These are phyloP conservation scores for Oreortyx pictus DNA, from an alignment of 2,797 vertebrate species.

Conservation along the genomic window DNA sequence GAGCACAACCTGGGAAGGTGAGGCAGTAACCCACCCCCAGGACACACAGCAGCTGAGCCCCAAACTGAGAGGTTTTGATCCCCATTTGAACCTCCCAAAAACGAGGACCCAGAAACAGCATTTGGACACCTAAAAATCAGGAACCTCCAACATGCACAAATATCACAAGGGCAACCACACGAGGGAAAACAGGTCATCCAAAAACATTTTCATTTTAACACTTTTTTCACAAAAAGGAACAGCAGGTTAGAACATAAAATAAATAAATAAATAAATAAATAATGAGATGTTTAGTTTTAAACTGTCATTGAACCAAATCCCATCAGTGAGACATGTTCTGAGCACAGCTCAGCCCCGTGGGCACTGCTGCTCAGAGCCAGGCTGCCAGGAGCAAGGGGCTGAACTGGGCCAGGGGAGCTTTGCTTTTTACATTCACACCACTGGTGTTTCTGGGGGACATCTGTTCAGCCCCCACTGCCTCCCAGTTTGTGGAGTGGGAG, in stretches of 20 bases:
- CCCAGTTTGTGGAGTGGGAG: background rate
- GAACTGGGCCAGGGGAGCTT: background rate
- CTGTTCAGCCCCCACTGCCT: background rate
- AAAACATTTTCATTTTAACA: background rate
- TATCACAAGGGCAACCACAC: background rate
- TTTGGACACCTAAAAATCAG: background rate
- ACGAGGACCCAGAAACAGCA: background rate
- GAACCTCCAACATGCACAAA: background rate
- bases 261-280: background rate
- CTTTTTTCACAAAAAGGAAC: slow-evolving; percentile 10
- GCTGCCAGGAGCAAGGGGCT: background rate
- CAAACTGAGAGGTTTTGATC: background rate
- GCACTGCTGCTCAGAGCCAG: slow-evolving; percentile 41
- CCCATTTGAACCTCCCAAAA: background rate
- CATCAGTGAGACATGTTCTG: background rate
- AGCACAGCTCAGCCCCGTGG: background rate
- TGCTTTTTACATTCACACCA: background rate
- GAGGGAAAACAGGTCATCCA: slow-evolving; percentile 3
- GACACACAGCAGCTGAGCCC: background rate
- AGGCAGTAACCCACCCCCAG: background rate
- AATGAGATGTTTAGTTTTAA: slow-evolving; percentile 30
- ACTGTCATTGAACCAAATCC: slow-evolving; percentile 38
- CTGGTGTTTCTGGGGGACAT: background rate
- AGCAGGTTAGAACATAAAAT: slow-evolving; percentile 20
- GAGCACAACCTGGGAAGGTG: background rate